Conservation (phyloP, 2,797 vertebrate genomes). For the Streptopelia turtur region DNA sequence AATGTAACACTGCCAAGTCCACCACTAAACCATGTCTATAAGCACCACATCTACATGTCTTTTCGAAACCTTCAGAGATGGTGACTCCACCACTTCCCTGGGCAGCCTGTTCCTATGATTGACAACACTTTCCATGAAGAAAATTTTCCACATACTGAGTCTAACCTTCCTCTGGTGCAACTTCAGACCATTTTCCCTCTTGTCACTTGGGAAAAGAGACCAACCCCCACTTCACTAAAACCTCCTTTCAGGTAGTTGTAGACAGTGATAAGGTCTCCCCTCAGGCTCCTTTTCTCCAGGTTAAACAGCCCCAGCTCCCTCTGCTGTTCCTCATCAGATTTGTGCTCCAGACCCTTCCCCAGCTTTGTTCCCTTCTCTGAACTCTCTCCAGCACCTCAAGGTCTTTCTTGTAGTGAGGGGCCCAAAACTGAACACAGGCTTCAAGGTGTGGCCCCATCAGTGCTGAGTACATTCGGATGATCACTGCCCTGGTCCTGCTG, state of each 20-base stretch:
- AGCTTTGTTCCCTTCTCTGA: fast-evolving
- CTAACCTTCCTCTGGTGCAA: not conserved
- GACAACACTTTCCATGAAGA: fast-evolving
- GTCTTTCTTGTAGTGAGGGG: not conserved
- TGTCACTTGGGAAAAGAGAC: not conserved
- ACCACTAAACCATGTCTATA: not conserved
- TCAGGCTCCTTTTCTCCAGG: not conserved
- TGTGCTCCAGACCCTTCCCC: not conserved
- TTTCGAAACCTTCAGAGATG: not conserved
- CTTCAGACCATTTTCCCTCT: not conserved
- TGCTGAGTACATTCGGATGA: fast-evolving
- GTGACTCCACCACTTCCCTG: not conserved
- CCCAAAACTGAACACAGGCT: not conserved
- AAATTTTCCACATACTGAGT: not conserved
- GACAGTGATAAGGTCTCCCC: fast-evolving
- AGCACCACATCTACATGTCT: not conserved
- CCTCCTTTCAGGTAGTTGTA: not conserved
- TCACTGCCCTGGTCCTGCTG: fast-evolving
- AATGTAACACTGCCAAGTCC: not conserved
- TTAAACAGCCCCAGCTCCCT: fast-evolving
- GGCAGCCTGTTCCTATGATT: not conserved
- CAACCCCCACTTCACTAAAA: fast-evolving
- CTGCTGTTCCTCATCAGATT: fast-evolving
- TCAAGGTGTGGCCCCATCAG: fast-evolving
- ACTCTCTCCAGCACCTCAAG: fast-evolving